These are phyloP conservation scores for Drosophila kuntzei DNA, from an alignment of 2,888 invertebrate species.

Conservation along the genomic window DNA sequence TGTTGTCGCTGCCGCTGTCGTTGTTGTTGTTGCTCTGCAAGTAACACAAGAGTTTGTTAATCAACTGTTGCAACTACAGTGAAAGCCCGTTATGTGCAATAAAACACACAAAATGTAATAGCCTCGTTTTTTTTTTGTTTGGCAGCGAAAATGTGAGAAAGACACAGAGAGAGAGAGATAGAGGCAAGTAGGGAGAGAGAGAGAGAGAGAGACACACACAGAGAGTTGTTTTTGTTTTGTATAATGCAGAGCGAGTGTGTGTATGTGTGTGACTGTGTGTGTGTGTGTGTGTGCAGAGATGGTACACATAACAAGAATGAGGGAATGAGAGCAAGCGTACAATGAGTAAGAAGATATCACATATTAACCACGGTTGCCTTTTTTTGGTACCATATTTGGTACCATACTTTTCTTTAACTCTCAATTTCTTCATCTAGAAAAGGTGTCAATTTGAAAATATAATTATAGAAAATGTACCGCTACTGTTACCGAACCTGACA, in stretches of 20 bases:
- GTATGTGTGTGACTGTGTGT: not conserved
- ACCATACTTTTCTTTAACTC: not conserved
- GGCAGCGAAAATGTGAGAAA: slow-evolving; percentile 42
- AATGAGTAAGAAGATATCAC: slow-evolving; percentile 8
- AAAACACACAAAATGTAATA: slow-evolving; percentile 47
- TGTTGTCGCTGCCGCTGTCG: slow-evolving; percentile 18
- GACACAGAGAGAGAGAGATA: slow-evolving; percentile 26
- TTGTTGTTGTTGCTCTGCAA: slow-evolving; percentile 58
- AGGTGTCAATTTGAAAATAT: not conserved
- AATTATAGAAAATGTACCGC: not conserved
- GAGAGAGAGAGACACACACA: slow-evolving; percentile 1
- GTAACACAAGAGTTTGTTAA: slow-evolving; percentile 23
- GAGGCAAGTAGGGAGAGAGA: slow-evolving; percentile 1
- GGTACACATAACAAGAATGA: not conserved
- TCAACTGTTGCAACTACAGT: not conserved
- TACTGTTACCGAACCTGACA: not conserved
- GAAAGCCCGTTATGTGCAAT: slow-evolving; percentile 32
- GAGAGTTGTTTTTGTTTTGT: slow-evolving; percentile 2
- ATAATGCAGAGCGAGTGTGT: slow-evolving; percentile 2
- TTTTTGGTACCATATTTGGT: not conserved
- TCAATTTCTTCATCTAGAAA: not conserved
- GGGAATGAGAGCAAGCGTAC: not conserved
- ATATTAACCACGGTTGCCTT: not conserved
- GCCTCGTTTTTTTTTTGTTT: slow-evolving; percentile 20
- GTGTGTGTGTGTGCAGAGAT: slow-evolving; percentile 3